Percentiles rank a stretch among this genome's conserved stretches.
Evolutionary conservation across 2,113 vertebrate species (phyloP).

Genomic region (Macrotus californicus): DNA sequence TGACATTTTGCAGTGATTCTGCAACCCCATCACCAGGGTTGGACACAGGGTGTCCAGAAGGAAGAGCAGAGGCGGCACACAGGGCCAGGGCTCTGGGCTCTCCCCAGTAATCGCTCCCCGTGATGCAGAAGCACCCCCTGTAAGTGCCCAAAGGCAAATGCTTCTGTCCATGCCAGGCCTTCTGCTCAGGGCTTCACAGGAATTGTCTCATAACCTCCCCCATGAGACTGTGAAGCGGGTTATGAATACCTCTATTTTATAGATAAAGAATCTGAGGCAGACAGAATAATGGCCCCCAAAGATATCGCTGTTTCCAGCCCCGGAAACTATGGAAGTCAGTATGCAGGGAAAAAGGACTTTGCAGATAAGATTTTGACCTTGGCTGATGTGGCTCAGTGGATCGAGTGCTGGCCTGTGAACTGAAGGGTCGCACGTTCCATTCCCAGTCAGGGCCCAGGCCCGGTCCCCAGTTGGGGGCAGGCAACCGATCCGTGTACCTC

Average conservation of each 20-base stretch:
- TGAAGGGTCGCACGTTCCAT: too few relatives aligned
- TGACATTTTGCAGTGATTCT: not conserved
- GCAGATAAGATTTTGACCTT: not conserved
- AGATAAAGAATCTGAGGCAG: not conserved
- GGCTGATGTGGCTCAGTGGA: too few relatives aligned
- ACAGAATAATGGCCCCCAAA: not conserved
- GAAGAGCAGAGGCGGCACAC: not conserved
- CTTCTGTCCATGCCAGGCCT: not conserved
- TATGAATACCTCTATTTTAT: not conserved
- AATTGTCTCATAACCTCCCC: not conserved
- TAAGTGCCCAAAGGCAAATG: fast-evolving
- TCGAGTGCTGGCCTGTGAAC: too few relatives aligned
- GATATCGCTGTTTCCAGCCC: not conserved
- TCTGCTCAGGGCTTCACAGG: fast-evolving
- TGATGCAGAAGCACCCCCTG: not conserved
- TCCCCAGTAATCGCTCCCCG: fast-evolving
- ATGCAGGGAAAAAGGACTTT: not conserved
- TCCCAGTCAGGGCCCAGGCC: too few relatives aligned
- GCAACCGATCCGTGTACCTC: too few relatives aligned
- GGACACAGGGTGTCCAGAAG: not conserved
- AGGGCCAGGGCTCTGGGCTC: not conserved
- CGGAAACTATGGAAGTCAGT: not conserved
- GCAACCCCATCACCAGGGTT: too few relatives aligned
- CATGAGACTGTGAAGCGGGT: not conserved
- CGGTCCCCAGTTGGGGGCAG: too few relatives aligned